Evolutionary conservation across 2,113 vertebrate genomes (phyloP).

Genomic region (Sus scrofa): T2T-Sscrofa CM000826.6:93271501-93272000

Average conservation of each 20-base stretch:
- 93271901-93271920: neutral
- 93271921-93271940: neutral
- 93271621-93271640: neutral
- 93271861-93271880: neutral
- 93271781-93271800: neutral
- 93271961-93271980: neutral
- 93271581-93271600: fast-evolving
- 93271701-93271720: neutral
- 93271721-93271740: neutral
- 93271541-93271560: neutral
- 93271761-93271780: neutral
- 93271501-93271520: neutral
- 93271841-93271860: neutral
- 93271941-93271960: neutral
- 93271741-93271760: neutral
- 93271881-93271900: neutral
- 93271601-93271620: neutral
- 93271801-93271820: neutral
- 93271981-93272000: neutral
- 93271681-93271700: neutral
- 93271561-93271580: neutral
- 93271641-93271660: neutral
- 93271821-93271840: neutral
- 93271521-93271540: neutral
- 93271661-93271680: neutral